These are phyloP conservation scores for Drosophila parvula DNA, from an alignment of 1,140 invertebrate species.

Conservation along the genomic window DNA sequence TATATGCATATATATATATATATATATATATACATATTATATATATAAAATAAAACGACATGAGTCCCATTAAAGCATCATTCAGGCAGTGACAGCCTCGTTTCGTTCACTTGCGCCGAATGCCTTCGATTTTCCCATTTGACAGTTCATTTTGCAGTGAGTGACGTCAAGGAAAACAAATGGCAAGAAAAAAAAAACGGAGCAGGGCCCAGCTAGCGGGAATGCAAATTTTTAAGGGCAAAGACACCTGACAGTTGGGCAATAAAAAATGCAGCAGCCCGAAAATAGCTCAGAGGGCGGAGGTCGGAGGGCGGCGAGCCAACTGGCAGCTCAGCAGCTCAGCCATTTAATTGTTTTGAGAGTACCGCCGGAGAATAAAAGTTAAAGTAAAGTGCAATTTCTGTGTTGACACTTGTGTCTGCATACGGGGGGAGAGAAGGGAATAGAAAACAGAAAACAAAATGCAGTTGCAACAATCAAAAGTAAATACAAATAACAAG, in stretches of 20 bases:
- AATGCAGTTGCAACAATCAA: conserved; percentile 70
- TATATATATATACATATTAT: too few relatives aligned
- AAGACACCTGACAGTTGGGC: conserved; percentile 54
- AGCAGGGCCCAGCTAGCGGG: conserved; percentile 4
- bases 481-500: conserved; percentile 78
- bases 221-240: conserved; percentile 59
- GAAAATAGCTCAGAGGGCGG: conserved; percentile 16
- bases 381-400: conserved; percentile 53
- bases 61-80: conserved; percentile 66
- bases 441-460: conserved; percentile 23
- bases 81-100: conserved; percentile 59
- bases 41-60: conserved; percentile 4
- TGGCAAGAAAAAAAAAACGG: conserved; percentile 34
- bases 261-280: conserved; percentile 50
- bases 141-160: conserved; percentile 70
- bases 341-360: conserved; percentile 65
- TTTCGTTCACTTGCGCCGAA: conserved; percentile 23
- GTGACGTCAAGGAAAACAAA: conserved; percentile 52
- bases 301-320: background rate
- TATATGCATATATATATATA: background rate
- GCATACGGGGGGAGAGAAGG: conserved; percentile 5
- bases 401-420: conserved; percentile 62
- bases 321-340: conserved; percentile 5
- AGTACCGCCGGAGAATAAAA: conserved; percentile 36
- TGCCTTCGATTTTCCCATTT: conserved; percentile 45